These are phyloP conservation scores for Drosophila seclusa DNA, from an alignment of 2,888 invertebrate genomes.

Conservation along the genomic window DNA sequence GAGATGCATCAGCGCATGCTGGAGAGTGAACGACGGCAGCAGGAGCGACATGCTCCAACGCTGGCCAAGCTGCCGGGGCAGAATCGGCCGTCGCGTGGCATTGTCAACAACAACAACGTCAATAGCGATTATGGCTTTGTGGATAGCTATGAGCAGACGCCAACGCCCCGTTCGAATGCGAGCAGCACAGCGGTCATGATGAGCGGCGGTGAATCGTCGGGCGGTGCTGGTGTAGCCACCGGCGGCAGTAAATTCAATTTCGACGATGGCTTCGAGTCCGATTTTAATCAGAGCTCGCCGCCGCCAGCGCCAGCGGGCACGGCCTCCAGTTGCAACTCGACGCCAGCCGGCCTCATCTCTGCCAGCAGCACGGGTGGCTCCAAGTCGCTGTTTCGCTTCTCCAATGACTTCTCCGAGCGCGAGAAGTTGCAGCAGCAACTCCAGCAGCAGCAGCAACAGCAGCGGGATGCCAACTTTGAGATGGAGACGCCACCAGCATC, in stretches of 20 bases:
- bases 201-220: constrained; percentile 74
- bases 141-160: constrained; percentile 83
- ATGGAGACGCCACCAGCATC: constrained; percentile 63
- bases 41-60: constrained; percentile 65
- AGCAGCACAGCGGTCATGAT: constrained; percentile 71
- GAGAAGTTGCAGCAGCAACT: constrained; percentile 67
- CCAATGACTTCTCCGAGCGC: constrained; percentile 87
- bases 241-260: constrained; percentile 82
- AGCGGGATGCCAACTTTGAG: constrained; percentile 56
- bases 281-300: constrained; percentile 84
- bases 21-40: constrained; percentile 82
- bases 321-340: constrained; percentile 82
- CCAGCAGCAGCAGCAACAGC: constrained; percentile 62
- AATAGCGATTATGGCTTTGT: constrained; percentile 78
- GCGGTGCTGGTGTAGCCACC: constrained; percentile 41
- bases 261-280: constrained; percentile 85
- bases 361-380: constrained; percentile 63
- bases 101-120: constrained; percentile 56
- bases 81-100: constrained; percentile 48
- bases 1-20: constrained; percentile 85
- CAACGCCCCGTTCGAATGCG: constrained; percentile 80
- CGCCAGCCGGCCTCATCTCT: constrained; percentile 72
- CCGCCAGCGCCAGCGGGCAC: constrained; percentile 78
- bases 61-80: constrained; percentile 66
- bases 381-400: constrained; percentile 86